A percentile compares a stretch with the other conserved stretches of the same genome.
Evolutionary conservation across 2,113 vertebrate genomes (phyloP).

Genomic region (Manacus vitellinus): DNA sequence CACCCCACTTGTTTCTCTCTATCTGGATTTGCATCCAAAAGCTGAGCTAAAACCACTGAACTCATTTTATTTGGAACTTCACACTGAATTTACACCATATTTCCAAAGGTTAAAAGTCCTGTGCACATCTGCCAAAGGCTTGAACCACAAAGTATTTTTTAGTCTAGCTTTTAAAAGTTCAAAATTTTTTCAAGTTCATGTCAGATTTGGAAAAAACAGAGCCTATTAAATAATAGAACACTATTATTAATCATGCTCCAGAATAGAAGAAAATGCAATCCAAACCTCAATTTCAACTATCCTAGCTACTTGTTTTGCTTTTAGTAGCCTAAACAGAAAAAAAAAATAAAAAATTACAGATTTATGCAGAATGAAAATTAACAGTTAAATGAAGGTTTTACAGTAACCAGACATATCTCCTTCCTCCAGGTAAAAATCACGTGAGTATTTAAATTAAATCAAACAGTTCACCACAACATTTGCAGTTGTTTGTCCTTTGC

Average conservation of each 20-base stretch:
- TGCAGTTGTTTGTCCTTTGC: background rate
- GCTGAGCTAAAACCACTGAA: constrained; percentile 65
- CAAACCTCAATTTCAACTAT: background rate
- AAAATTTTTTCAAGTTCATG: constrained; percentile 61
- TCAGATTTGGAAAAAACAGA: constrained; percentile 62
- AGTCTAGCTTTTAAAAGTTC: constrained; percentile 63
- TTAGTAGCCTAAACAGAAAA: background rate
- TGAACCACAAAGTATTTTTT: constrained; percentile 64
- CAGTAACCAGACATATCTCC: background rate
- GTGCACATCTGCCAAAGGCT: constrained; percentile 52
- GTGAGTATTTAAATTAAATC: background rate
- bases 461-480: background rate
- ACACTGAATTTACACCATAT: constrained; percentile 58
- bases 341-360: background rate
- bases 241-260: constrained; percentile 50
- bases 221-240: constrained; percentile 25
- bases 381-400: background rate
- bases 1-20: background rate
- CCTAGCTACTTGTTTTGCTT: constrained; percentile 20
- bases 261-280: constrained; percentile 4
- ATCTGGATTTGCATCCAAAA: constrained; percentile 53
- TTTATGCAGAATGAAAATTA: background rate
- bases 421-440: background rate
- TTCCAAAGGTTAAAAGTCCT: constrained; percentile 67
- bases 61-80: constrained; percentile 58